phyloP scores from a whole-genome alignment of 2,113 vertebrate genomes.

The Cervus canadensis region DNA sequence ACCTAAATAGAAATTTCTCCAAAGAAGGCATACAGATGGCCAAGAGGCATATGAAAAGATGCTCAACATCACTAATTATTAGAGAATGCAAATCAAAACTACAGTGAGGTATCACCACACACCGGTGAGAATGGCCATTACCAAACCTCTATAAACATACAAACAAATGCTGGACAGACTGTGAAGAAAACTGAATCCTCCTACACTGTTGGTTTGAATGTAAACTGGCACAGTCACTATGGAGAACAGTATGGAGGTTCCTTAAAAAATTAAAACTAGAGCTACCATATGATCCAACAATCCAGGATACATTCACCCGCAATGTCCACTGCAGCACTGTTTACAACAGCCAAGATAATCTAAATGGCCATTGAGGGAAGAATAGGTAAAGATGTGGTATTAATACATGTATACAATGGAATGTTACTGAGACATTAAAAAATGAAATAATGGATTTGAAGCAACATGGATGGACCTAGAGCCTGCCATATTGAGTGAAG shows the following conservation, averaged over 20 bases:
- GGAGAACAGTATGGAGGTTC: not conserved
- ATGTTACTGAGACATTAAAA: not conserved
- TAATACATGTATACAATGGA: not conserved
- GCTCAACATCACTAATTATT: not conserved
- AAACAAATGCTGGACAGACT: not conserved
- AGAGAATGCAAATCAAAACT: not conserved
- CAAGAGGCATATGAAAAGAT: not conserved
- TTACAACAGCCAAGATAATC: not conserved
- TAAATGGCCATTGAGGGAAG: not conserved
- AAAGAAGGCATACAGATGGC: not conserved
- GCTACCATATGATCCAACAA: not conserved
- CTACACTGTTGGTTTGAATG: not conserved
- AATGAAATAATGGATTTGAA: not conserved
- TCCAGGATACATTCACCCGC: not conserved
- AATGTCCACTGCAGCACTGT: not conserved
- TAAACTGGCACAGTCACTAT: not conserved
- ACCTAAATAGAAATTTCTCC: not conserved
- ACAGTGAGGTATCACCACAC: not conserved
- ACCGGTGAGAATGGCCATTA: not conserved
- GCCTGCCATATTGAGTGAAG: not conserved
- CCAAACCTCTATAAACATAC: not conserved
- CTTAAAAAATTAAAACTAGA: not conserved
- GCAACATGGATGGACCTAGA: not conserved
- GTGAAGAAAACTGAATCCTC: not conserved
- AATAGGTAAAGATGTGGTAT: not conserved